Percentiles rank a stretch among this genome's conserved stretches.
These are phyloP conservation scores for Ashinkailepas kermadecensis DNA, from an alignment of 2,888 invertebrate species.

Conservation along the genomic window DNA sequence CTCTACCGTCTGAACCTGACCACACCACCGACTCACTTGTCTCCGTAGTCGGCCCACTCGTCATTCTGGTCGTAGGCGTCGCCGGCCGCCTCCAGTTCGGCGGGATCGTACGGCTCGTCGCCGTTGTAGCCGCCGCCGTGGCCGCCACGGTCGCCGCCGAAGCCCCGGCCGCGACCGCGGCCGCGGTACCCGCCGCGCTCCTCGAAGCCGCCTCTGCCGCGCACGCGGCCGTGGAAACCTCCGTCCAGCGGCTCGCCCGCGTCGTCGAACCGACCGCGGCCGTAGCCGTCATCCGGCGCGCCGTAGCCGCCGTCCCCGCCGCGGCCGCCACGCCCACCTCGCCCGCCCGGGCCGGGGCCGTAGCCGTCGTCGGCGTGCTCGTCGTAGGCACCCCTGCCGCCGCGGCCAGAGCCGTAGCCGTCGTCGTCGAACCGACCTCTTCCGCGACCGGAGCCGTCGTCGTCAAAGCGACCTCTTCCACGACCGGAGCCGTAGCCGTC, in stretches of 20 bases:
- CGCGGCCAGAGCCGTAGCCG: not conserved
- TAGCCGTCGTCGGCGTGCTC: constrained; percentile 21
- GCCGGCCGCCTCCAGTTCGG: not conserved
- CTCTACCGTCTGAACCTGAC: no score
- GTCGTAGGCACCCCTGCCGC: not conserved
- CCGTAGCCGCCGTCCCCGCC: constrained; percentile 16
- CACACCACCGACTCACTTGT: not conserved
- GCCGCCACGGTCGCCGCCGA: constrained; percentile 14
- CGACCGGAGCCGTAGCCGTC: not conserved
- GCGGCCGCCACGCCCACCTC: not conserved
- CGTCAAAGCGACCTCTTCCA: constrained; percentile 25
- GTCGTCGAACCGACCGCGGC: not conserved
- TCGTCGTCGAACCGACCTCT: constrained; percentile 24
- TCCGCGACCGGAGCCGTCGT: not conserved
- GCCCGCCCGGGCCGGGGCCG: constrained; percentile 22
- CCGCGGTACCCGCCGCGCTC: constrained; percentile 25
- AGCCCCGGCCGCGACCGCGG: not conserved
- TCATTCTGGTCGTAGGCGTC: not conserved
- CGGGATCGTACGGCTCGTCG: constrained; percentile 21
- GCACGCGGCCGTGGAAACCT: not conserved
- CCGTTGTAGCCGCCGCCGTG: constrained; percentile 26
- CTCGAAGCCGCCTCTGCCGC: constrained; percentile 15
- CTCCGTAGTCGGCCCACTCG: not conserved
- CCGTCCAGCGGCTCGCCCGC: constrained; percentile 12
- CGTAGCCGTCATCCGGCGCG: constrained; percentile 26